Evolutionary conservation across 2,113 vertebrate genomes (phyloP), one percentile per base, ranked within the genome.

Genomic region (Pavo muticus): DNA sequence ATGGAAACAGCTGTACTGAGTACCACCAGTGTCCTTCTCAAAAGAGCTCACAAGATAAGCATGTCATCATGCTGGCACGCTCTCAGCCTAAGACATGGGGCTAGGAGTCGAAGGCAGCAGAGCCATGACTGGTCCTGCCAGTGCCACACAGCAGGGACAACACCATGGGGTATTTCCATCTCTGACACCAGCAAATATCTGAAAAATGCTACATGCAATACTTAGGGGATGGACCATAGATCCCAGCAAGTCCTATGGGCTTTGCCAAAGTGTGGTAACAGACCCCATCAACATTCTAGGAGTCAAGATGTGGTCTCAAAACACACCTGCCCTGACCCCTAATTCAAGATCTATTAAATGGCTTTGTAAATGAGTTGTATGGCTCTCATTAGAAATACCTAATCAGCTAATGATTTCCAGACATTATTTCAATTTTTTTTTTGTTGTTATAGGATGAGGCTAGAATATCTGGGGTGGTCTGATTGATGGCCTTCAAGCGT

Each of bases 1-100:
- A 88, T 47, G 48, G 27, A 63, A 95, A 64, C 52, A 76, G 61
- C 84, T 88, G 39, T 39, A 44, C 21, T 44, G n/a, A 95, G 40
- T 20, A 27, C 48, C 17, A 48, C 40, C 30, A 30, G 5, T 37
- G 47, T 65, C 21, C 87, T 42, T 79, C 24, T 67, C 48, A 82
- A 65, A 91, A 72, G 11, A 35, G 20, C 19, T 90, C 52, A 84
- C 25, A 15, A 30, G 40, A 91, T 37, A n/a, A 87, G 9, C 0
- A 0, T 21, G 19, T 39, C 4, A 1, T 45, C 37, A 15, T 8
- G 5, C 11, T 74, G 70, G 29, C 17, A 18, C 2, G 20, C 60
- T 3, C 17, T 50, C 0, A 1, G 27, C 48, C 84, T 4, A 20
- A 18, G 8, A 37, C 13, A 7, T 20, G 35, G 54, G 17, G 3